A percentile compares a stretch with the other conserved stretches of the same genome.
Conservation (phyloP, 2,888 invertebrate genomes). For the Ditula angustiorana region DNA sequence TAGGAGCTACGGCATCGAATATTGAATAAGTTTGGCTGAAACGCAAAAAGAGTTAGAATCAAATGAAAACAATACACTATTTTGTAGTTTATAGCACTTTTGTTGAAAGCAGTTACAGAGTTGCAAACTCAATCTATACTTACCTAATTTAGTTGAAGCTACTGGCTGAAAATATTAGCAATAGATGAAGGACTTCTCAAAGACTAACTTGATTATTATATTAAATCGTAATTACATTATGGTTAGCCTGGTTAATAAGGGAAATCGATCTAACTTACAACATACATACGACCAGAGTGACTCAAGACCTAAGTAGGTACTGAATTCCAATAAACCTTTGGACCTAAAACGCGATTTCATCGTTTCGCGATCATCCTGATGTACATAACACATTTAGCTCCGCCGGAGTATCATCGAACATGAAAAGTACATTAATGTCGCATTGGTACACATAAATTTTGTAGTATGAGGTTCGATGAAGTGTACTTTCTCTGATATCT, state of each 20-base stretch:
- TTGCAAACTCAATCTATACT: background rate
- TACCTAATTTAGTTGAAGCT: background rate
- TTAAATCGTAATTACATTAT: too few relatives aligned
- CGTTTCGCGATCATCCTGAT: slow-evolving; percentile 15
- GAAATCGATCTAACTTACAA: too few relatives aligned
- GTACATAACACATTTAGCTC: background rate
- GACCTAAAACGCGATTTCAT: slow-evolving; percentile 13
- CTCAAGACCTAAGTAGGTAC: too few relatives aligned
- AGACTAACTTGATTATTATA: background rate
- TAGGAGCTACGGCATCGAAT: background rate
- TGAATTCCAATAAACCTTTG: background rate
- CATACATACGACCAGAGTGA: too few relatives aligned
- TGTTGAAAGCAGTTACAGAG: too few relatives aligned
- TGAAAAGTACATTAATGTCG: slow-evolving; percentile 31
- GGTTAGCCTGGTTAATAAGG: too few relatives aligned
- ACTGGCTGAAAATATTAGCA: background rate
- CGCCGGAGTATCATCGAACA: slow-evolving; percentile 24
- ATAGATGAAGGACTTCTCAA: background rate
- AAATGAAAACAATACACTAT: background rate
- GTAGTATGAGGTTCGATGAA: background rate
- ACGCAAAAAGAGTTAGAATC: background rate
- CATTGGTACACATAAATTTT: slow-evolving; percentile 14
- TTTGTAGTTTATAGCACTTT: background rate
- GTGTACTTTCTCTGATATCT: background rate
- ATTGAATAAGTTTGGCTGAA: slow-evolving; percentile 2